phyloP scores from a whole-genome alignment of 2,888 invertebrate species.

The Pyrrhia umbra region DNA sequence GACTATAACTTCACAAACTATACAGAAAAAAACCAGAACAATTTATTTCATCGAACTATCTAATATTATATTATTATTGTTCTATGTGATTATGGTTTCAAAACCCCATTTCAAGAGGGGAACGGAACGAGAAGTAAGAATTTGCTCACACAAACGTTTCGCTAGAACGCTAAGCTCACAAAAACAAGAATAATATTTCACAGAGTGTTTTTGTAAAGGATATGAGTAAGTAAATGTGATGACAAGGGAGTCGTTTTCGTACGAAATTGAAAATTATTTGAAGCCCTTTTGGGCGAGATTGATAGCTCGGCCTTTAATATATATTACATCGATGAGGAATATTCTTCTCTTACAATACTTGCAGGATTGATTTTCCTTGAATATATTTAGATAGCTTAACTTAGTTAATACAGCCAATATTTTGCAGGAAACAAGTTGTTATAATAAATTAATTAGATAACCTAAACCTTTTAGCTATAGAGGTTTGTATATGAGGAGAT shows the following conservation, averaged over 20 bases:
- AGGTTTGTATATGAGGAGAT: too few species aligned
- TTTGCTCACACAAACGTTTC: slow-evolving; percentile 1
- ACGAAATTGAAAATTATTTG: slow-evolving; percentile 41
- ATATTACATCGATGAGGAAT: slow-evolving; percentile 12
- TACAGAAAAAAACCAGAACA: too few species aligned
- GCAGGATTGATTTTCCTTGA: background rate
- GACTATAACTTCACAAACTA: too few species aligned
- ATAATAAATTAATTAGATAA: too few species aligned
- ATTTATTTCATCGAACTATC: background rate
- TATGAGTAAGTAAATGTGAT: slow-evolving; percentile 34
- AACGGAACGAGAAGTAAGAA: background rate
- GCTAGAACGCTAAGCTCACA: slow-evolving; percentile 24
- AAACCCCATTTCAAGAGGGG: background rate
- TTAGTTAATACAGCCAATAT: slow-evolving; percentile 5
- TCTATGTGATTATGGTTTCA: background rate
- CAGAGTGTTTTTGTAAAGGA: slow-evolving; percentile 40
- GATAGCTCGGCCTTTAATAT: slow-evolving; percentile 23
- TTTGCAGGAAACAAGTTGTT: background rate
- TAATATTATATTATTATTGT: background rate
- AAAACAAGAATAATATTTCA: slow-evolving; percentile 34
- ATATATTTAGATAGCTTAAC: slow-evolving; percentile 1
- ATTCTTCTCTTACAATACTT: slow-evolving; percentile 10
- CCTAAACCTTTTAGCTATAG: too few species aligned
- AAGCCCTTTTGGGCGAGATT: slow-evolving; percentile 18
- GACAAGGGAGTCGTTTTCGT: slow-evolving; percentile 36